Evolutionary conservation across 2,113 vertebrate species (phyloP).

Genomic region (Amphilophus citrinellus): DNA sequence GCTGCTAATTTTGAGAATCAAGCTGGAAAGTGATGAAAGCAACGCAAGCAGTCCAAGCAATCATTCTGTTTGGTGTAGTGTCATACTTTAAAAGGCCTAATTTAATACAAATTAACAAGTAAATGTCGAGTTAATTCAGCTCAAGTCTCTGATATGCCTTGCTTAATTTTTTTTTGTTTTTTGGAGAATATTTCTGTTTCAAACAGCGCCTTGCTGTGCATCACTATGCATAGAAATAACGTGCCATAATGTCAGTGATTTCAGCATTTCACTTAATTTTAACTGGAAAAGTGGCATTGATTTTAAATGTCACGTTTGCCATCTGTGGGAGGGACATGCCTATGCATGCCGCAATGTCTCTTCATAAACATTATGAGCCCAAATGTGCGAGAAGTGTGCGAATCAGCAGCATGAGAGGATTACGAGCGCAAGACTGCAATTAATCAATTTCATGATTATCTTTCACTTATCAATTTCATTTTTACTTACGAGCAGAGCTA

Average conservation of each 20-base stretch:
- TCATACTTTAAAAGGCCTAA: constrained; percentile 41
- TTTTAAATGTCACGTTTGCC: constrained; percentile 18
- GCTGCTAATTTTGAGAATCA: constrained; percentile 55
- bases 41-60: constrained; percentile 15
- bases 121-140: constrained; percentile 20
- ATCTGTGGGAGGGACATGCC: neutral
- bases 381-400: neutral
- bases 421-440: neutral
- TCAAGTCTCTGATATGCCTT: neutral
- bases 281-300: constrained; percentile 12
- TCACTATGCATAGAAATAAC: constrained; percentile 2
- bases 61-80: constrained; percentile 35
- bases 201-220: neutral
- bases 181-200: neutral
- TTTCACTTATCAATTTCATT: neutral
- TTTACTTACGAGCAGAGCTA: neutral
- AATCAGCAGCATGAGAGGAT: neutral
- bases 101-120: constrained; percentile 44
- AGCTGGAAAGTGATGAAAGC: constrained; percentile 52
- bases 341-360: neutral
- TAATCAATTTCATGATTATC: constrained; percentile 14
- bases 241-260: constrained; percentile 25
- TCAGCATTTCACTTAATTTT: constrained; percentile 2
- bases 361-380: neutral
- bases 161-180: constrained; percentile 14